Conservation (phyloP, 2,797 vertebrate genomes). For the Chaunax sp. region DNA sequence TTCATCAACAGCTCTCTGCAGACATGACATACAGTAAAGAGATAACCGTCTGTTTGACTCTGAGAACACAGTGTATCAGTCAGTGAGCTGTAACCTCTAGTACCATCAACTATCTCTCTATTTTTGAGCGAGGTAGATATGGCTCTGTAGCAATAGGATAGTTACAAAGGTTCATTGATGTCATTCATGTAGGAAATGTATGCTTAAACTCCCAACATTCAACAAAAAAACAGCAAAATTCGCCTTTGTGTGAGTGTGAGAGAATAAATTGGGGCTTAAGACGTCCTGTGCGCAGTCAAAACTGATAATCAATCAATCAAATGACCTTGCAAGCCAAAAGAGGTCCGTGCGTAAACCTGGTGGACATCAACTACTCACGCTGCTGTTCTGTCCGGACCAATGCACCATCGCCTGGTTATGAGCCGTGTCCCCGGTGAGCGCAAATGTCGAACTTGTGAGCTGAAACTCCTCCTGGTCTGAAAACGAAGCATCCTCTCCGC, state of each 20-base stretch:
- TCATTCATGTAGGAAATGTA: background rate
- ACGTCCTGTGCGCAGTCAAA: background rate
- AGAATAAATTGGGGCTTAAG: background rate
- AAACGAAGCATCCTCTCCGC: conserved; percentile 74
- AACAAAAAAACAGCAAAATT: background rate
- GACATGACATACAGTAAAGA: too few relatives aligned
- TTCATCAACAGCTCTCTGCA: too few relatives aligned
- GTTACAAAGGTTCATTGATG: conserved; percentile 19
- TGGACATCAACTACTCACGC: conserved; percentile 83
- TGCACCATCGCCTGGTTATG: conserved; percentile 96
- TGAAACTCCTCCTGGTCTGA: conserved; percentile 86
- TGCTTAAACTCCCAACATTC: conserved; percentile 1
- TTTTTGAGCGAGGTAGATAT: background rate
- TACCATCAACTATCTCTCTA: background rate
- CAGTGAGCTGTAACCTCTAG: conserved; percentile 6
- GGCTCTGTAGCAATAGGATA: background rate
- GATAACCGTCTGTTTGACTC: background rate
- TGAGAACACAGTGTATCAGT: conserved; percentile 1
- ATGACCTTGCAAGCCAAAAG: conserved; percentile 67
- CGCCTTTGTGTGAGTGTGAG: background rate
- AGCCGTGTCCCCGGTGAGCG: conserved; percentile 90
- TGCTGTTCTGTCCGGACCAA: conserved; percentile 95
- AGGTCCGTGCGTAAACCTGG: conserved; percentile 66
- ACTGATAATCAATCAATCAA: conserved; percentile 15
- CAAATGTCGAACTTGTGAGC: conserved; percentile 89